These are phyloP conservation scores for Malurus splendens DNA, from an alignment of 2,797 vertebrate species.

Conservation along the genomic window DNA sequence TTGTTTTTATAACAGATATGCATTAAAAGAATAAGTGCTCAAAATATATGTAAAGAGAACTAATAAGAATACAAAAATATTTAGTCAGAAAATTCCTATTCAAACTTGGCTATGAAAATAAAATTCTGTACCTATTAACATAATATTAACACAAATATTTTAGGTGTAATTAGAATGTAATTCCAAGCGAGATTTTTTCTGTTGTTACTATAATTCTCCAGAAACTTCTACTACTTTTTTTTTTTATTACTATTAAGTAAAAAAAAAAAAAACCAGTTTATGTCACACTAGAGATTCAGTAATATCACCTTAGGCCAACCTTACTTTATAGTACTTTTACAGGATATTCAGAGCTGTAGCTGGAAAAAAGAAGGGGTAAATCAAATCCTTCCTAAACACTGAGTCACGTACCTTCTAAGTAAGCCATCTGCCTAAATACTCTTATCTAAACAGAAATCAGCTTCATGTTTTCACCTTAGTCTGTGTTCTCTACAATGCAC, in stretches of 20 bases:
- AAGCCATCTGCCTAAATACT: constrained; percentile 17
- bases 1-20: background rate
- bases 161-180: background rate
- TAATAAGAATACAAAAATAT: background rate
- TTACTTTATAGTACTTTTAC: background rate
- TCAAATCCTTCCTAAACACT: constrained; percentile 23
- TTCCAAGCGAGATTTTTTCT: background rate
- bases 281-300: background rate
- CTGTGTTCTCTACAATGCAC: background rate
- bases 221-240: background rate
- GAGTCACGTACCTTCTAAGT: constrained; percentile 21
- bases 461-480: constrained; percentile 40
- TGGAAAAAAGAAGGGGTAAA: background rate
- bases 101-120: background rate
- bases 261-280: background rate
- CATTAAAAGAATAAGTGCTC: background rate
- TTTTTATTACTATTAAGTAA: background rate
- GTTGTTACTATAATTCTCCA: background rate
- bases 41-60: background rate
- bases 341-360: constrained; percentile 32
- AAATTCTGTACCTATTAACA: background rate
- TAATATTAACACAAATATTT: background rate
- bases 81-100: background rate
- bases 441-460: constrained; percentile 35
- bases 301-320: background rate